Conservation (phyloP, 2,797 vertebrate genomes). For the Myiothlypis chrysogaster region DNA sequence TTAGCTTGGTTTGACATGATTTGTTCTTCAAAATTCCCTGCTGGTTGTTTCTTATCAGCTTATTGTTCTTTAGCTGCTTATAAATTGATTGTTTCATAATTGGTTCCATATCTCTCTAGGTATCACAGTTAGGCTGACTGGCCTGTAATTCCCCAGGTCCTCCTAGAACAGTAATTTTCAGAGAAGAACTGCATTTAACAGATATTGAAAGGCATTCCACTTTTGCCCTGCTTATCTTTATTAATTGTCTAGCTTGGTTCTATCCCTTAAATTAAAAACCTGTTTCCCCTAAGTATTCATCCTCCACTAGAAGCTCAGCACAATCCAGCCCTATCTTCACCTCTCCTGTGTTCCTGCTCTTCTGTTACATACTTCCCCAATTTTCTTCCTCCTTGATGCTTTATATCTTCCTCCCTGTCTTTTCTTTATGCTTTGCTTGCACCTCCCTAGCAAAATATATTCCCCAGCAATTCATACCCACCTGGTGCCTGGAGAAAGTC, state of each 20-base stretch:
- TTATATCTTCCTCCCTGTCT: background rate
- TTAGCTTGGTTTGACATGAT: constrained; percentile 43
- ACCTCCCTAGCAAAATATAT: background rate
- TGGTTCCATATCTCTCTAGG: constrained; percentile 63
- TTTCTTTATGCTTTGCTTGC: background rate
- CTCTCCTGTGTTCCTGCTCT: background rate
- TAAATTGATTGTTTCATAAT: constrained; percentile 60
- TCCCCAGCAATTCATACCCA: background rate
- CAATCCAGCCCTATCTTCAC: background rate
- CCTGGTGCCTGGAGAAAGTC: background rate
- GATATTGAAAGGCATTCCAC: constrained; percentile 1
- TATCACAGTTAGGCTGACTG: constrained; percentile 48
- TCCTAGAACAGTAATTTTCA: constrained; percentile 32
- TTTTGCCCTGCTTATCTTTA: constrained; percentile 50
- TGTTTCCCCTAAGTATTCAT: background rate
- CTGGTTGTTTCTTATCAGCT: constrained; percentile 59
- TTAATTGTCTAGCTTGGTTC: constrained; percentile 37
- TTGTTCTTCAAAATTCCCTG: constrained; percentile 62
- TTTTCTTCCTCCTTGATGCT: background rate
- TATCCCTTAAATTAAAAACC: constrained; percentile 32
- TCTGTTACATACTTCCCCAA: background rate
- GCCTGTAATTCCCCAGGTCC: constrained; percentile 55
- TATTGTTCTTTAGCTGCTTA: constrained; percentile 50
- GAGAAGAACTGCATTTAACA: constrained; percentile 23
- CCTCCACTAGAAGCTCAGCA: background rate